Conservation (phyloP, 2,888 invertebrate species). For the Drosophila barbarae region DNA sequence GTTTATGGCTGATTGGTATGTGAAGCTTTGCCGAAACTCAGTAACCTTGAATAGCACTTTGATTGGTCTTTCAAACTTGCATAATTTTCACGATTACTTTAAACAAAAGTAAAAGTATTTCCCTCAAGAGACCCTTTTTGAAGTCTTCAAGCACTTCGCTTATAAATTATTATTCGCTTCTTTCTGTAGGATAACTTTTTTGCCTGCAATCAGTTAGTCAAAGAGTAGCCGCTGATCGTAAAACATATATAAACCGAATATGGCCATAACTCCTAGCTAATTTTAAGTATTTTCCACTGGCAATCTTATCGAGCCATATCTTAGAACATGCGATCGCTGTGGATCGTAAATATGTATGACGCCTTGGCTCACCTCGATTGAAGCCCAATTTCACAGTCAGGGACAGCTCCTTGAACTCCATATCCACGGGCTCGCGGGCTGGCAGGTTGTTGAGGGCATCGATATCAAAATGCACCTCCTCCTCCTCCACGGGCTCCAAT, state of each 20-base stretch:
- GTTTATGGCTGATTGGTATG: slow-evolving; percentile 45
- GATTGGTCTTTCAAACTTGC: background rate
- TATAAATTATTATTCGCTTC: background rate
- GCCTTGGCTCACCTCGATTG: slow-evolving; percentile 83
- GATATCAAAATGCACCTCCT: slow-evolving; percentile 48
- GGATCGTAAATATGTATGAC: slow-evolving; percentile 12
- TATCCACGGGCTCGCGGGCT: slow-evolving; percentile 83
- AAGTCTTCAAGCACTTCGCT: background rate
- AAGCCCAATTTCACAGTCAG: slow-evolving; percentile 87
- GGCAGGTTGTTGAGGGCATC: slow-evolving; percentile 77
- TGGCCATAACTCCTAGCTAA: slow-evolving; percentile 28
- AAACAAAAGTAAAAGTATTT: background rate
- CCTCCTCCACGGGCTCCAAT: slow-evolving; percentile 56
- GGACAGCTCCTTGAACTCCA: slow-evolving; percentile 87
- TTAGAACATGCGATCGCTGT: slow-evolving; percentile 20
- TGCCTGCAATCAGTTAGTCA: slow-evolving; percentile 1
- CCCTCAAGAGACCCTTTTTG: no score
- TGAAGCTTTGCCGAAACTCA: slow-evolving; percentile 24
- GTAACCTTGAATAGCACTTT: slow-evolving; percentile 31
- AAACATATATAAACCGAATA: slow-evolving; percentile 37
- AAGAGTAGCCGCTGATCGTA: slow-evolving; percentile 55
- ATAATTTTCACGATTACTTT: background rate
- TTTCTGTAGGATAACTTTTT: background rate
- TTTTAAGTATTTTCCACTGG: slow-evolving; percentile 31
- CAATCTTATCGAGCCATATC: slow-evolving; percentile 70